A percentile compares a stretch with the other conserved stretches of the same genome.
phyloP scores from a whole-genome alignment of 1,140 invertebrate species.

The Drosophila murphyi region DNA sequence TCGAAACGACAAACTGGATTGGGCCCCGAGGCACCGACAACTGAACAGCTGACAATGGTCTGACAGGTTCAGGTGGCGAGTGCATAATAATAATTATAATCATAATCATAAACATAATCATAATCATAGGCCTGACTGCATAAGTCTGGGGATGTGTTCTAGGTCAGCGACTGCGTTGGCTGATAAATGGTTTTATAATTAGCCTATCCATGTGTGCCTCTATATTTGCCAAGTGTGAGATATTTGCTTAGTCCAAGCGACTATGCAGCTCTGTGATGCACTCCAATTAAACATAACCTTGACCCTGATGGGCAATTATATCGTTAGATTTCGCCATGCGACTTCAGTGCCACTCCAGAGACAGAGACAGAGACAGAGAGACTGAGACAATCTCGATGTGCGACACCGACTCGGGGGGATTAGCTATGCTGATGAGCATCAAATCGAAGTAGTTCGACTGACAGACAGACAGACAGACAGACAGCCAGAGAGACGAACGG shows the following conservation, averaged over 20 bases:
- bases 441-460: constrained; percentile 71
- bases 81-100: constrained; percentile 34
- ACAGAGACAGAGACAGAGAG: background rate
- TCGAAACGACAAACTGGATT: constrained; percentile 18
- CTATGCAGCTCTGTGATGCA: constrained; percentile 29
- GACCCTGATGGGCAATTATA: constrained; percentile 76
- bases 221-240: too few species aligned
- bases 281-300: constrained; percentile 69
- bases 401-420: constrained; percentile 55
- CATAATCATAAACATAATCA: background rate
- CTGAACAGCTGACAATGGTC: constrained; percentile 40
- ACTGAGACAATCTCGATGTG: constrained; percentile 48
- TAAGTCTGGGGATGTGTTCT: constrained; percentile 18
- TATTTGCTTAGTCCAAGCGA: constrained; percentile 25
- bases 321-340: constrained; percentile 55
- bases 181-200: constrained; percentile 77
- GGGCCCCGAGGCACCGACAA: constrained; percentile 11
- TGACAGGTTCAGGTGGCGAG: constrained; percentile 51
- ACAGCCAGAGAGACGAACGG: constrained; percentile 18
- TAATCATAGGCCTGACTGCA: constrained; percentile 4
- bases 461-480: constrained; percentile 24
- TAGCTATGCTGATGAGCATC: constrained; percentile 55
- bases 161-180: constrained; percentile 4
- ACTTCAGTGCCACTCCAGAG: constrained; percentile 39
- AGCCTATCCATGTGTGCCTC: constrained; percentile 21